Evolutionary conservation across 2,888 invertebrate genomes (phyloP).

Genomic region (Xylota sylvarum): DNA sequence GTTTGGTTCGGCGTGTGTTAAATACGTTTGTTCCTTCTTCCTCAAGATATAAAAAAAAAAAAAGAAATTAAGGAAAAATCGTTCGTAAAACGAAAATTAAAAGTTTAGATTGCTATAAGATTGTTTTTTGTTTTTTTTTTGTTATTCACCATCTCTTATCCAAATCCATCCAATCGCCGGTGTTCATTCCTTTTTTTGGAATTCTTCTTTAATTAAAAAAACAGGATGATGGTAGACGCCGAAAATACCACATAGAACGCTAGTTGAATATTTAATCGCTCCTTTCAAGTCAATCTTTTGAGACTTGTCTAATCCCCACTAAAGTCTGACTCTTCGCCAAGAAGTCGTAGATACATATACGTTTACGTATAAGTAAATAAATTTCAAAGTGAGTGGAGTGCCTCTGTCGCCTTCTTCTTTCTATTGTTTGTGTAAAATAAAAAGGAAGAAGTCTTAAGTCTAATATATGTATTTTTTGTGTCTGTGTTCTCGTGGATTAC

Average conservation of each 20-base stretch:
- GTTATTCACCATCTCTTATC: no score
- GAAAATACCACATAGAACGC: slow-evolving; percentile 43
- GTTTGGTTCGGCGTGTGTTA: slow-evolving; percentile 48
- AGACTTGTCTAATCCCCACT: slow-evolving; percentile 38
- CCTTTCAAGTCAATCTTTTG: neutral
- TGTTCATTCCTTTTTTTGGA: slow-evolving; percentile 36
- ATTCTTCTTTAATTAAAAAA: slow-evolving; percentile 22
- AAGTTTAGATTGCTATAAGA: neutral
- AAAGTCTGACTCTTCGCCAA: slow-evolving; percentile 25
- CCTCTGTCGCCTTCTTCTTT: slow-evolving; percentile 25
- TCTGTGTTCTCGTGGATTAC: slow-evolving; percentile 68
- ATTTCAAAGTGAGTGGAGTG: slow-evolving; percentile 1
- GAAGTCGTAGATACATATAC: slow-evolving; percentile 31
- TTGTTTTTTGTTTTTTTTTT: slow-evolving; percentile 23
- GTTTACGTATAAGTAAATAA: neutral
- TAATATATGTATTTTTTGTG: neutral
- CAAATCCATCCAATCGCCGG: slow-evolving; percentile 47
- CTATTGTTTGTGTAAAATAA: slow-evolving; percentile 9
- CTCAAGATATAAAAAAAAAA: slow-evolving; percentile 12
- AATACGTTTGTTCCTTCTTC: slow-evolving; percentile 72
- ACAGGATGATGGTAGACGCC: slow-evolving; percentile 65
- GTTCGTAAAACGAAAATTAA: slow-evolving; percentile 32
- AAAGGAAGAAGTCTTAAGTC: slow-evolving; percentile 26
- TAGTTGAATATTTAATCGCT: slow-evolving; percentile 54
- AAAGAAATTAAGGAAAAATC: slow-evolving; percentile 66